Evolutionary conservation across 2,113 vertebrate species (phyloP), one percentile per base, ranked within the genome.

Genomic region (Phalacrocorax carbo): DNA sequence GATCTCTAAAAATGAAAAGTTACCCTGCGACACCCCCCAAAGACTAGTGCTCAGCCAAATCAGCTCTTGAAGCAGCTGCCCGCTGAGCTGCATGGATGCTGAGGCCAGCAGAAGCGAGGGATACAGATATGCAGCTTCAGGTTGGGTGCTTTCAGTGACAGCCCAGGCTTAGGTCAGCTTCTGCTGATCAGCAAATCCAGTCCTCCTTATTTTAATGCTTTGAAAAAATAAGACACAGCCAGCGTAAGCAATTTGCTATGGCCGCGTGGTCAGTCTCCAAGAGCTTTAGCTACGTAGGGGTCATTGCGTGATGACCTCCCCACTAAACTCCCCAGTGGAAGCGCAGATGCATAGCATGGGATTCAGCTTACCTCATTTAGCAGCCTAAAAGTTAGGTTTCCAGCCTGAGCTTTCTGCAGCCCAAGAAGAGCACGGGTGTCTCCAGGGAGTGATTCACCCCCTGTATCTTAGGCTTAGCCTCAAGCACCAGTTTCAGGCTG

Each of bases 1-100:
- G 70, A 95, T 85, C 78, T 90, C 92, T 90, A 73, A 76, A 93
- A 94, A 94, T 71, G 70, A 85, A 66, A 93, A 82, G 75, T 88
- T 90, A 65, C 87, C 73, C 21, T 40, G 75, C 3, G 3, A 92
- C 75, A 90, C 66, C 82, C 71, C 88, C 73, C 75, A 80, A 94
- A 95, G 88, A 78, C 46, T 49, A 77, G 36, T 32, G 71, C 68
- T 92, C 88, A 90, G 95, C 80, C 94, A 96, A 90, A 88, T 94
- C 88, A 84, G 80, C 76, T 93, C 92, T 90, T 80, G 32, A 70
- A 94, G 94, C 93, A 94, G 91, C 96, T 96, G 93, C 93, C 93
- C 1, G 32, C 94, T 82, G 96, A 0, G 60, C 94, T 83, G 29
- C 8, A 3, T 48, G 82, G 80, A 73, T 96, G 96, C 94, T 96